Base-by-base conservation (phyloP, 1,140 invertebrate species). In the Diabrotica undecimpunctata region DNA sequence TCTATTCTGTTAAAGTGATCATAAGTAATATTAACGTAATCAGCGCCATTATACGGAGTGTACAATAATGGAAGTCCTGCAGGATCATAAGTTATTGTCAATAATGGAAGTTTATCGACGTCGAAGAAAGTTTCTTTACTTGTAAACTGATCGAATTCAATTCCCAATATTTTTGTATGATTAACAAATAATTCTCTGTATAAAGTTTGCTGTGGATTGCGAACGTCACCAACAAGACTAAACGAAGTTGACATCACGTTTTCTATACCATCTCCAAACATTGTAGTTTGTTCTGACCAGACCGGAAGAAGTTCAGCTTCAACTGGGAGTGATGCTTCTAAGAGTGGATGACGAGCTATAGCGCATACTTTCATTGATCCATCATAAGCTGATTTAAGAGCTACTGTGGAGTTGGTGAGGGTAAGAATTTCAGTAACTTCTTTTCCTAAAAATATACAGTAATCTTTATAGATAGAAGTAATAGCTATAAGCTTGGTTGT, bases 1-100 rank as follows among this genome's bases (percentile, higher is more conserved):
- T 93, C 89, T n/a, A 97, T 87, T 60, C 94, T 86, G 70, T 96
- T 95, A 79, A 95, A 96, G 63, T 90, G 85, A 74, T 97, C 94
- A 76, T 97, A 97, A 2, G 90, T 91, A 57, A 97, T 89, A 74
- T 93, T 97, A 2, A 97, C 81, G 62, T 88, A 89, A 78, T 87
- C 88, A 37, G 85, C 89, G 69, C 83, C 85, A 52, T 87, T 87
- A 13, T 88, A 84, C 0, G 92, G 90, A 12, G 87, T 86, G 79
- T 92, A 93, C 5, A 87, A 86, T 46, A 91, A 79, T 6, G 95
- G 95, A 36, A 96, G 79, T 0, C 95, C 95, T 51, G 90, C 88
- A 10, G 87, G 87, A 77, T 97, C 93, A 75, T 94, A 97, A 25
- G 88, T 87, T 6, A 96, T 90, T 0, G 89, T 91, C 35, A 98